phyloP scores from a whole-genome alignment of 2,888 invertebrate genomes.

The Cancer borealis region DNA sequence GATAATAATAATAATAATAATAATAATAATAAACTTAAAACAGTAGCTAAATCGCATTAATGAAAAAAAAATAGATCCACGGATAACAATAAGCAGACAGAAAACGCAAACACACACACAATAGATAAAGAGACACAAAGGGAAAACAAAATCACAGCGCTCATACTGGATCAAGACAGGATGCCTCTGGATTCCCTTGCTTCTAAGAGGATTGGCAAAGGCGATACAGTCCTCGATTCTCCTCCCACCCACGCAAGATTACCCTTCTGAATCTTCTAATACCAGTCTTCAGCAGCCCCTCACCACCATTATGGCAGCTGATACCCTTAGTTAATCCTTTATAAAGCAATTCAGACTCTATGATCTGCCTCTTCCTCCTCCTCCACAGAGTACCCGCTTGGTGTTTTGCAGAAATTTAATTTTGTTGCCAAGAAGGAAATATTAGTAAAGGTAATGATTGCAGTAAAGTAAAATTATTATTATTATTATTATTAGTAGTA shows the following conservation, averaged over 20 bases:
- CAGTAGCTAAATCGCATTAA: not conserved
- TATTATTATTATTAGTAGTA: not conserved
- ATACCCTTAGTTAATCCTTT: not conserved
- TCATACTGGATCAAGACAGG: not conserved
- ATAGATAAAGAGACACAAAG: not conserved
- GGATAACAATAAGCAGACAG: not conserved
- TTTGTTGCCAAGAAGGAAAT: not conserved
- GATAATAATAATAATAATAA: not conserved
- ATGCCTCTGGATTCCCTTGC: not conserved
- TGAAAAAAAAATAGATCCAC: not conserved
- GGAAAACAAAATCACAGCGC: not conserved
- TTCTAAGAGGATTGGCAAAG: slow-evolving; percentile 34
- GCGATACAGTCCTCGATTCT: not conserved
- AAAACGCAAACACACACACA: not conserved
- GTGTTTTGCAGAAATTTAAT: too few species aligned
- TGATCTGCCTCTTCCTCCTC: too few species aligned
- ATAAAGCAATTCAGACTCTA: not conserved
- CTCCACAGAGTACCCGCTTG: too few species aligned
- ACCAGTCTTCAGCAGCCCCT: not conserved
- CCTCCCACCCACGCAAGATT: not conserved
- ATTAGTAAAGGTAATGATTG: not conserved
- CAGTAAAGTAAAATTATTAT: not conserved
- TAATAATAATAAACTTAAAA: not conserved
- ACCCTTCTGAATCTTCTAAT: not conserved
- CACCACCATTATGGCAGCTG: not conserved